These are phyloP conservation scores for Caenorhabditis zanzibari DNA, from an alignment of 2,888 invertebrate genomes.

Conservation along the genomic window DNA sequence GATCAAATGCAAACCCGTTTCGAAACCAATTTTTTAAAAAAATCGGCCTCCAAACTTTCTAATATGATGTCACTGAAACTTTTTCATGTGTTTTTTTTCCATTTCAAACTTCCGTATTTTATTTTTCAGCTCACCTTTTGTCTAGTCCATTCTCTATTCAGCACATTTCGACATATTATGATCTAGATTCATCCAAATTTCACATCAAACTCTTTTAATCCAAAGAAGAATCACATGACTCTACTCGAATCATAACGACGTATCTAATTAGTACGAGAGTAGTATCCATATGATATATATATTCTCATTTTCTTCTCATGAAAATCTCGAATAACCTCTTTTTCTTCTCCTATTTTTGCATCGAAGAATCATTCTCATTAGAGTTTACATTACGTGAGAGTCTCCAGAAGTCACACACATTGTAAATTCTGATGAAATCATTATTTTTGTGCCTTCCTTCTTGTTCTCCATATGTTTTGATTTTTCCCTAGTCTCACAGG, in stretches of 20 bases:
- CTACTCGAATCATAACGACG: conserved; percentile 1
- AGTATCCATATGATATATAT: conserved; percentile 17
- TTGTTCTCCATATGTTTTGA: conserved; percentile 23
- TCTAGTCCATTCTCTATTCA: too few species aligned
- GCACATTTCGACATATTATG: too few species aligned
- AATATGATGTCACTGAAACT: too few species aligned
- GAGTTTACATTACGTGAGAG: conserved; percentile 34
- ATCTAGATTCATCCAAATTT: too few species aligned
- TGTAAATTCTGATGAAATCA: conserved; percentile 44
- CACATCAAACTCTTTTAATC: background rate
- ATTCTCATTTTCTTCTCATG: conserved; percentile 3
- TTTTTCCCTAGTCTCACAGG: background rate
- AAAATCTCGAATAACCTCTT: conserved; percentile 30
- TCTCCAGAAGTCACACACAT: conserved; percentile 15
- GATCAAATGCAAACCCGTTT: too few species aligned
- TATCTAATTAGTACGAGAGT: conserved; percentile 32
- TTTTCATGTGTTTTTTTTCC: too few species aligned
- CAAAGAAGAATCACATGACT: background rate
- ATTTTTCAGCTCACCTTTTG: too few species aligned
- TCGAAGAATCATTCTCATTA: too few species aligned
- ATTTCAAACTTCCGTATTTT: too few species aligned
- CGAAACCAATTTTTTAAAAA: too few species aligned
- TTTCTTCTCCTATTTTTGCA: conserved; percentile 4
- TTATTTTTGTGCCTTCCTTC: background rate
- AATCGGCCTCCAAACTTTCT: too few species aligned